Conservation (phyloP, 2,113 vertebrate genomes). For the Anolis sagrei region DNA sequence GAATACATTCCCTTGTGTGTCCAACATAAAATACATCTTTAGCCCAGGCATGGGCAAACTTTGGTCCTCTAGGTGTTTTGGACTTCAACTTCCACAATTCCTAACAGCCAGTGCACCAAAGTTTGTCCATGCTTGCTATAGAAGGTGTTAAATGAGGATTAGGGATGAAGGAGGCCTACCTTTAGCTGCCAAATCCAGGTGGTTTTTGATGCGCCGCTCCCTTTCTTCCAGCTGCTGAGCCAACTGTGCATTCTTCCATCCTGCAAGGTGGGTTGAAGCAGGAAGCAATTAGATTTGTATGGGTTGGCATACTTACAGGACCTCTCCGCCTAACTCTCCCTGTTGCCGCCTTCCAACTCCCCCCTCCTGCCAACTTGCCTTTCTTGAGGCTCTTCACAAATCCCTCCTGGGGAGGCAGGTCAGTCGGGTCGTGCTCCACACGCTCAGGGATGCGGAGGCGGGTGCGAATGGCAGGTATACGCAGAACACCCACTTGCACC, state of each 20-base stretch:
- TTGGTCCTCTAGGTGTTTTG: too few species aligned
- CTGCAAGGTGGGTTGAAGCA: slow-evolving; percentile 60
- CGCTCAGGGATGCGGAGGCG: slow-evolving; percentile 80
- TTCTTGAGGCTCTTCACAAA: slow-evolving; percentile 80
- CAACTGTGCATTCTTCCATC: slow-evolving; percentile 86
- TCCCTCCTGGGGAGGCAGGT: slow-evolving; percentile 73
- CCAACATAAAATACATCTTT: neutral
- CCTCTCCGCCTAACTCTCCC: neutral
- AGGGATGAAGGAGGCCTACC: slow-evolving; percentile 66
- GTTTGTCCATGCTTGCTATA: neutral
- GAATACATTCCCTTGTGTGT: too few species aligned
- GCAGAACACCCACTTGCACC: slow-evolving; percentile 83
- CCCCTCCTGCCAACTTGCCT: slow-evolving; percentile 65
- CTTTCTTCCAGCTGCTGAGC: slow-evolving; percentile 82
- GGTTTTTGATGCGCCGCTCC: slow-evolving; percentile 81
- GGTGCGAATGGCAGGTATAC: slow-evolving; percentile 76
- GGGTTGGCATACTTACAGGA: neutral
- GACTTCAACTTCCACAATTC: too few species aligned
- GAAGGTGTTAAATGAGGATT: neutral
- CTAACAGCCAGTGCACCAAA: too few species aligned
- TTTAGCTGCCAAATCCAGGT: slow-evolving; percentile 84
- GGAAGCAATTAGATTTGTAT: neutral
- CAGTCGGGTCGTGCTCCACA: slow-evolving; percentile 70
- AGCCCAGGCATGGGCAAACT: too few species aligned
- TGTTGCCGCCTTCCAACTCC: too few species aligned